A percentile compares a stretch with the other conserved stretches of the same genome.
phyloP scores from a whole-genome alignment of 2,797 vertebrate genomes.

The Mycteria americana region DNA sequence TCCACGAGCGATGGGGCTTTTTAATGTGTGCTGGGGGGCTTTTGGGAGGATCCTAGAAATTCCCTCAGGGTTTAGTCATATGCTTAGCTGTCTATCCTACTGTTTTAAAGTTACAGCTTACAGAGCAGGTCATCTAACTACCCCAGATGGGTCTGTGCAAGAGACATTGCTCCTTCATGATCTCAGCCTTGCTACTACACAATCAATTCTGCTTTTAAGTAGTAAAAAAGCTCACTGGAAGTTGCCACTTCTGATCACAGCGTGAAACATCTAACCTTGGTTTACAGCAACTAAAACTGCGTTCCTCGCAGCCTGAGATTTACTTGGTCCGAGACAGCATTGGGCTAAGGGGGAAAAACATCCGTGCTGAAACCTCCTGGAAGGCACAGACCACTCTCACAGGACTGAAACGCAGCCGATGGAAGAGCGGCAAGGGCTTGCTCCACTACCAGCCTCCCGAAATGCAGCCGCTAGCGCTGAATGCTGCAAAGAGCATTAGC shows the following conservation, averaged over 20 bases:
- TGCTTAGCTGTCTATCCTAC: background rate
- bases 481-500: background rate
- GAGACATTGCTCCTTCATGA: conserved; percentile 5
- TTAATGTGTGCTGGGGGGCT: background rate
- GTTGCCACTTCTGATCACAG: conserved; percentile 21
- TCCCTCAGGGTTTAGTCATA: background rate
- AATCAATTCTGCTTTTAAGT: conserved; percentile 25
- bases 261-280: background rate
- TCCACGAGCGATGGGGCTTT: background rate
- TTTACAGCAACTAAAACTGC: background rate
- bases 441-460: background rate
- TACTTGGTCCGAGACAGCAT: background rate
- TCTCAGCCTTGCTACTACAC: background rate
- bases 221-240: conserved; percentile 14
- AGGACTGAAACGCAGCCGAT: background rate
- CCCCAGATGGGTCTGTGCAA: background rate
- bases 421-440: background rate
- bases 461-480: background rate
- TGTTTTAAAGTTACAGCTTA: background rate
- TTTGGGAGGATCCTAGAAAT: background rate
- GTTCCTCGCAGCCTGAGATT: background rate
- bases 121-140: background rate
- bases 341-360: background rate
- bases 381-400: background rate
- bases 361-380: accelerated